A percentile compares a stretch with the other conserved stretches of the same genome.
Conservation (phyloP, 2,888 invertebrate genomes). For the Lumbricus terrestris region DNA sequence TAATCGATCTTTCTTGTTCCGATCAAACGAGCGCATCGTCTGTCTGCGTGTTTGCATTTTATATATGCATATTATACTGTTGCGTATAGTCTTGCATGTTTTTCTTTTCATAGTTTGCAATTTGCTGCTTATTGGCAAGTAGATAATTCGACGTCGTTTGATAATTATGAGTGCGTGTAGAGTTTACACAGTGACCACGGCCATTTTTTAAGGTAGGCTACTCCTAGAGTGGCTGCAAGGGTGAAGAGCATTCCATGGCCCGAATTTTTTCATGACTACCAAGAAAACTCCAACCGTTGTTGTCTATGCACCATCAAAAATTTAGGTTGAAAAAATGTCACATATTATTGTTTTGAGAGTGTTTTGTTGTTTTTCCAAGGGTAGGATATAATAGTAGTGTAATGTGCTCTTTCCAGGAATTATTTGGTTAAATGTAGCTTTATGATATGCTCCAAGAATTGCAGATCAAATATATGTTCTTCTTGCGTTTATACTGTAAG, state of each 20-base stretch:
- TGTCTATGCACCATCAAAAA: conserved; percentile 3
- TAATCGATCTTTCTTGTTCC: neutral
- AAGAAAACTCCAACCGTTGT: neutral
- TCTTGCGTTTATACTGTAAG: neutral
- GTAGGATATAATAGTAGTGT: neutral
- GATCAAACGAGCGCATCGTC: neutral
- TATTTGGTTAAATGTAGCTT: neutral
- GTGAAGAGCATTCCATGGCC: neutral
- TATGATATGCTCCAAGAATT: neutral
- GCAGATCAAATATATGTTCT: neutral
- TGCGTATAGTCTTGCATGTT: conserved; percentile 3
- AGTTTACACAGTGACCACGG: neutral
- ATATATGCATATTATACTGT: neutral
- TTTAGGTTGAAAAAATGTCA: neutral
- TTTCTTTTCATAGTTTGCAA: neutral
- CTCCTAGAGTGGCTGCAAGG: neutral
- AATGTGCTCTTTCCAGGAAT: too few species aligned
- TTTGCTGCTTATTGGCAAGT: conserved; percentile 3
- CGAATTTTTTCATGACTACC: neutral
- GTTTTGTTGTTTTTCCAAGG: neutral
- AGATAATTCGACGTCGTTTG: neutral
- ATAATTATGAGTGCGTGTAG: neutral
- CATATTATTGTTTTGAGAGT: neutral
- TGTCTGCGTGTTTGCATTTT: neutral
- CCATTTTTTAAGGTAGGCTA: neutral